Evolutionary conservation across 2,113 vertebrate genomes (phyloP).

Genomic region (Hystrix cristata): DNA sequence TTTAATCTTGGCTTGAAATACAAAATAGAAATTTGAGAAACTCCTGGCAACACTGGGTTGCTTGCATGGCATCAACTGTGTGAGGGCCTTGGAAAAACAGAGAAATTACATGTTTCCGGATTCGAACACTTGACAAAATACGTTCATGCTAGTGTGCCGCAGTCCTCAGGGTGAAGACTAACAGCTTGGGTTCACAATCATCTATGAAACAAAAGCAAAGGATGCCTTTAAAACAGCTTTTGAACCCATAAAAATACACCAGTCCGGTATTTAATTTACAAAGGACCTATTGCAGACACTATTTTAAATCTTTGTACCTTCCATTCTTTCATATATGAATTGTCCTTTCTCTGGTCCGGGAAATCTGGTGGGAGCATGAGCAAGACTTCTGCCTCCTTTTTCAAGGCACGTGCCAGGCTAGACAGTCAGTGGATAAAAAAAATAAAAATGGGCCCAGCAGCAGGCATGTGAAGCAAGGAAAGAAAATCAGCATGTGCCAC

Average conservation of each 20-base stretch:
- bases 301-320: conserved; percentile 8
- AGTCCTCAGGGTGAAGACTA: background rate
- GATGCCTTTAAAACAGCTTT: conserved; percentile 7
- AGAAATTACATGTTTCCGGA: background rate
- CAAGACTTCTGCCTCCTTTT: no score
- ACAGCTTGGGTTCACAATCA: conserved; percentile 8
- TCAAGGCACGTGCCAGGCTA: background rate
- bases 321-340: background rate
- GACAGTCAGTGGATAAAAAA: background rate
- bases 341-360: background rate
- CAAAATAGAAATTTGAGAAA: conserved; percentile 52
- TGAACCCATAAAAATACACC: background rate
- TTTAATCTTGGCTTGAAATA: conserved; percentile 17
- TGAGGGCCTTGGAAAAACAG: background rate
- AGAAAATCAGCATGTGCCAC: background rate
- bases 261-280: conserved; percentile 18
- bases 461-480: background rate
- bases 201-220: background rate
- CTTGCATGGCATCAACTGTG: background rate
- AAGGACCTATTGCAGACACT: background rate
- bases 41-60: background rate
- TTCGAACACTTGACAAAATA: conserved; percentile 48
- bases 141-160: background rate
- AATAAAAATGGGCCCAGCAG: background rate
- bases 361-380: background rate